Evolutionary conservation across 1,140 invertebrate genomes (phyloP).

Genomic region (Ips nitidus): DNA sequence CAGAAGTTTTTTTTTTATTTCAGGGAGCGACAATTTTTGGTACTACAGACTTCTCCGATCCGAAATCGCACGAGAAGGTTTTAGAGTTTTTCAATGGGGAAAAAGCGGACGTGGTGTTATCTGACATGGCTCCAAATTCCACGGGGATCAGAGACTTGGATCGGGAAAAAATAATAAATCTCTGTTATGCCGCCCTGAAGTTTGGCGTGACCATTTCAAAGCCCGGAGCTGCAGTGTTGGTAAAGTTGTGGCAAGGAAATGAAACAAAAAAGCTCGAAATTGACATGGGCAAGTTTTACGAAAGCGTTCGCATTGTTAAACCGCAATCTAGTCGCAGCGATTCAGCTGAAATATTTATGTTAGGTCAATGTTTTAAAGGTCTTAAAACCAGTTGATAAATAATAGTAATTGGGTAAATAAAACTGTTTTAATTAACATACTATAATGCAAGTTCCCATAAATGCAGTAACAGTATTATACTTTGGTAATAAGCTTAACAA

Average conservation of each 20-base stretch:
- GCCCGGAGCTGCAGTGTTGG: constrained; percentile 64
- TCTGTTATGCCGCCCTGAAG: constrained; percentile 74
- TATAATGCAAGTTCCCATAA: no score
- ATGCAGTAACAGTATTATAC: no score
- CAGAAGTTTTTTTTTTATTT: no score
- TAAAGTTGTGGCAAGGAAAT: constrained; percentile 89
- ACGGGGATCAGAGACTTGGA: constrained; percentile 78
- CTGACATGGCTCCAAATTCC: constrained; percentile 96
- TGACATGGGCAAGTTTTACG: constrained; percentile 74
- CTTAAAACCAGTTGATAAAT: constrained; percentile 12
- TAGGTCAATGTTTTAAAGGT: constrained; percentile 42
- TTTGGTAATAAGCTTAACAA: background rate
- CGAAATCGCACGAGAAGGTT: constrained; percentile 64
- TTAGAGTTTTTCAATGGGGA: constrained; percentile 59
- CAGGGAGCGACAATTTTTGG: constrained; percentile 76
- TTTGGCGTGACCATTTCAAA: constrained; percentile 74
- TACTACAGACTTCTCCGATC: constrained; percentile 77
- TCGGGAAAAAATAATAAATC: constrained; percentile 75
- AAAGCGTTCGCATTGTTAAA: constrained; percentile 76
- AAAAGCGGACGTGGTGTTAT: constrained; percentile 79
- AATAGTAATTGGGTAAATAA: background rate
- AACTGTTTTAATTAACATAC: background rate
- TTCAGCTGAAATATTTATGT: constrained; percentile 78
- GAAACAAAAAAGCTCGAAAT: constrained; percentile 66
- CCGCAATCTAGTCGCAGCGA: constrained; percentile 83